Conservation (phyloP, 37 sponge, comb jelly and placozoan species). For the Sycon ciliatum region DNA sequence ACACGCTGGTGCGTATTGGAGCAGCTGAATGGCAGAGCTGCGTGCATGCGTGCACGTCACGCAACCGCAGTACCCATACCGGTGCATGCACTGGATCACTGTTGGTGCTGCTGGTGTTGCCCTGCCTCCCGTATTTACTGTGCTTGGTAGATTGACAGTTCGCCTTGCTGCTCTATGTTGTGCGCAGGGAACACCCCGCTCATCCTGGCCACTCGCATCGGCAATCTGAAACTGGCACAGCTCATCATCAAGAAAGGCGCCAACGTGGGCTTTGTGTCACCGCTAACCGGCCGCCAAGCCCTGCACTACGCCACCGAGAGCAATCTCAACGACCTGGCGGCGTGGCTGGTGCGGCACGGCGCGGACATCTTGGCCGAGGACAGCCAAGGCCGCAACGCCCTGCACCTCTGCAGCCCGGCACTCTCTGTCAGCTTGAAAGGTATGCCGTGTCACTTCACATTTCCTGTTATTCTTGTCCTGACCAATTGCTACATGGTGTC, state of each 20-base stretch:
- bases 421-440: conserved; percentile 58
- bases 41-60: too few relatives aligned
- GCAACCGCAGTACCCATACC: too few relatives aligned
- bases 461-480: too few relatives aligned
- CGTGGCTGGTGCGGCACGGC: conserved; percentile 50
- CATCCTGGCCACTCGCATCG: conserved; percentile 52
- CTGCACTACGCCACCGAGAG: conserved; percentile 74
- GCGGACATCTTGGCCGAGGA: conserved; percentile 42
- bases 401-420: conserved; percentile 52
- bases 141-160: too few relatives aligned
- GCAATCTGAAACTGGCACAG: conserved; percentile 38
- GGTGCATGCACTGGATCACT: too few relatives aligned
- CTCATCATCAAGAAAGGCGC: conserved; percentile 24
- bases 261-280: conserved; percentile 27
- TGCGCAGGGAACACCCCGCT: conserved; percentile 47
- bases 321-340: conserved; percentile 40
- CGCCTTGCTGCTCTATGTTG: neutral
- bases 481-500: too few relatives aligned
- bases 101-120: too few relatives aligned
- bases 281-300: conserved; percentile 32
- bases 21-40: too few relatives aligned
- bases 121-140: too few relatives aligned
- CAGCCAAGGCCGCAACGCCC: conserved; percentile 47
- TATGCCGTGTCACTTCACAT: too few relatives aligned
- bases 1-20: too few relatives aligned